Evolutionary conservation across 2,888 invertebrate genomes (phyloP), one percentile per base, ranked within the genome.

Genomic region (Athripsodes cinereus): DNA sequence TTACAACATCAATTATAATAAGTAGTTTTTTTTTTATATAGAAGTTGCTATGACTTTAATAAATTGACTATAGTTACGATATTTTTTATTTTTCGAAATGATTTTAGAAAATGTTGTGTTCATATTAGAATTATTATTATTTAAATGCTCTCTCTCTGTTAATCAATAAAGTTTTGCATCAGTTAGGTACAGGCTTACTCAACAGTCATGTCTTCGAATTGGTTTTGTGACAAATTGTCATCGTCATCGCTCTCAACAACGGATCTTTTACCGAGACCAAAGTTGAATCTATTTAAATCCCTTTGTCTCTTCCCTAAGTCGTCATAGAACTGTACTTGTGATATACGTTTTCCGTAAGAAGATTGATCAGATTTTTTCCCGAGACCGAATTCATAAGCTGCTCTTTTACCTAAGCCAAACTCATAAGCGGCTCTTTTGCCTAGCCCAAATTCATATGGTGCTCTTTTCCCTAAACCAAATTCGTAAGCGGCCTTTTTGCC

Each of bases 261-360:
- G 10, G 57, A 57, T 52, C 82, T 70, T 65, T 83, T 82, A 3
- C 83, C 83, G 1, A 83, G 71, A 8, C 82, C 82, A 64, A 83
- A 82, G 56, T 74, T 78, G 69, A 81, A 83, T 35, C 79, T 73
- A 59, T 75, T 74, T 65, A 76, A 67, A 64, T 79, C 74, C 50
- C 76, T 67, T 70, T 81, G 75, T 64, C 83, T 72, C 65, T 81
- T 80, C 16, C 84, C 81, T 60, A 80, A 80, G 64, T 74, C 77
- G 69, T 80, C 81, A 10, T 20, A 65, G 13, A 8, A 40, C 11
- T 55, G 54, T 3, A 51, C 54, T 13, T 55, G 54, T 3, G 53
- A 57, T 8, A 58, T 53, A 47, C 59, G 19, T 51, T 60, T 60
- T 6, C 62, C 62, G 20, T 59, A 40, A 20, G 59, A 57, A n/a